Base-by-base conservation (phyloP, 2,888 invertebrate genomes). In the Hemistola chrysoprasaria region DNA sequence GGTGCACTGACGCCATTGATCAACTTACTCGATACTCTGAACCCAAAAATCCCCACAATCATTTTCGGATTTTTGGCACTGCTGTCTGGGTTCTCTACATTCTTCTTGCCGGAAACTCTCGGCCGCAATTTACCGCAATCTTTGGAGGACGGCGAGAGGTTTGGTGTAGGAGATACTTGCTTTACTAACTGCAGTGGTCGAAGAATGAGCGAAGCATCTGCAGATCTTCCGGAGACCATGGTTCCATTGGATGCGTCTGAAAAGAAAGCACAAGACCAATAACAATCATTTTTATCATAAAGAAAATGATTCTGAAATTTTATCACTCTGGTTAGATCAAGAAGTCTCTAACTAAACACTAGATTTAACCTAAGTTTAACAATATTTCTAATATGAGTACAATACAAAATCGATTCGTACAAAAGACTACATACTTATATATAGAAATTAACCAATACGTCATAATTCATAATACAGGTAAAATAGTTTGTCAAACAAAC, bases 121-220 rank as follows among this genome's bases (percentile, higher is more conserved):
- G 93, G 95, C 40, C 92, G 94, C 59, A 92, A 93, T 28, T 93
- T 97, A 91, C 96, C 96, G 0, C 95, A 96, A 65, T 93, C 94
- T 0, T 87, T 96, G 22, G 93, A 93, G 62, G 97, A 97, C 57
- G 96, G 96, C 0, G 96, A 97, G 71, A 91, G 91, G 53, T 96
- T 96, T 70, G 96, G 96, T 5, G 86, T 91, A 29, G 95, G 95
- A 6, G 96, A 96, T 66, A 96, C 94, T 2, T 95, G 94, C 74
- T 96, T 95, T 61, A 92, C 92, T 0, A 92, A 92, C 33, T 93
- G 93, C 62, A 90, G 69, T 47, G 83, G 81, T 28, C 70, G 78
- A 40, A 71, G 76, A 58, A 82, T 70, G 84, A 91, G 83, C 40
- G 69, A 65, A 6, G 60, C 57, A 11, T 69, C 79, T n/a, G 59